Conservation (phyloP, 1,140 invertebrate genomes). For the Macrobrachium rosenbergii region DNA sequence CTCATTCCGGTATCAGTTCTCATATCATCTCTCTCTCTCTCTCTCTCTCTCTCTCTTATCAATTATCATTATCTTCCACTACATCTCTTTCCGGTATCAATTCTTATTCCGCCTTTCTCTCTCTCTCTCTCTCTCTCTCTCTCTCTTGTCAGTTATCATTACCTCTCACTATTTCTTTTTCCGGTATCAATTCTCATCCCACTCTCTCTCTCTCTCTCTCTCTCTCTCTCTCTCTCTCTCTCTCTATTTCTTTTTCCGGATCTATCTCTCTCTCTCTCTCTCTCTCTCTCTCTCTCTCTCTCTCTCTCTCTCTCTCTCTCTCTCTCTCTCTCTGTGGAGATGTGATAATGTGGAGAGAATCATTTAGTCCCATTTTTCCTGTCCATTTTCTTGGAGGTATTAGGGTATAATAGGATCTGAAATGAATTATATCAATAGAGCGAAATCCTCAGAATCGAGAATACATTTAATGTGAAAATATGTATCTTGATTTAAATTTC, state of each 20-base stretch:
- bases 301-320: background rate
- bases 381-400: too few relatives aligned
- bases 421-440: too few relatives aligned
- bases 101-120: background rate
- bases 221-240: background rate
- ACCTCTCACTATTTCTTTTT: conserved; percentile 5
- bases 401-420: too few relatives aligned
- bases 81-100: background rate
- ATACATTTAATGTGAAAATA: too few relatives aligned
- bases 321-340: background rate
- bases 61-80: background rate
- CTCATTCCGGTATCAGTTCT: background rate
- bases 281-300: background rate
- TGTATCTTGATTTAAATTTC: too few relatives aligned
- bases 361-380: too few relatives aligned
- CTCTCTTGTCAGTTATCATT: too few relatives aligned
- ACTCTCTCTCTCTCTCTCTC: background rate
- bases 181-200: background rate
- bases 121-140: background rate
- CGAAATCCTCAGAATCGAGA: too few relatives aligned
- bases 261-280: background rate
- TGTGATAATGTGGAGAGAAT: too few relatives aligned
- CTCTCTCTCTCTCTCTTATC: conserved; percentile 1
- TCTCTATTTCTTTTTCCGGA: background rate
- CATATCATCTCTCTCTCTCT: background rate